These are phyloP conservation scores for Tetheella fluctuosa DNA, from an alignment of 2,888 invertebrate genomes.

Conservation along the genomic window DNA sequence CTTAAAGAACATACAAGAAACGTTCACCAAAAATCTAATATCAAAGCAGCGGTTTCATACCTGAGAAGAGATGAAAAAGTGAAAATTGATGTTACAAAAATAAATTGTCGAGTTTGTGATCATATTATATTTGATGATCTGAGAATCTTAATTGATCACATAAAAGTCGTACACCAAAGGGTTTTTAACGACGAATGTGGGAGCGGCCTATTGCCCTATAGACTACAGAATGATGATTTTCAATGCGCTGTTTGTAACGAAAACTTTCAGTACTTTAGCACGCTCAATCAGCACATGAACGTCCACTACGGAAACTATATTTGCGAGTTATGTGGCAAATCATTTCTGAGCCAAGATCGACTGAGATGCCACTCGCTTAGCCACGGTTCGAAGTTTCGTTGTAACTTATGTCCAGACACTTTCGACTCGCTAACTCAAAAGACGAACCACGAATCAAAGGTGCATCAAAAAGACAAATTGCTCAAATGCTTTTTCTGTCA, in stretches of 20 bases:
- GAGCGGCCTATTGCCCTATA: constrained; percentile 68
- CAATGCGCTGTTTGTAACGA: constrained; percentile 65
- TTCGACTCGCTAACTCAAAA: constrained; percentile 62
- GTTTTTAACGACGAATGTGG: constrained; percentile 53
- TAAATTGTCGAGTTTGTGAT: constrained; percentile 57
- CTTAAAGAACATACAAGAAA: constrained; percentile 69
- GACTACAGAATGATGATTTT: constrained; percentile 46
- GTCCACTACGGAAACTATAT: constrained; percentile 67
- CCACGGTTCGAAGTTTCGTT: constrained; percentile 63
- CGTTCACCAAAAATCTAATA: constrained; percentile 56
- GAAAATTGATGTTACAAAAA: constrained; percentile 65
- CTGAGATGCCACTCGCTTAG: constrained; percentile 60
- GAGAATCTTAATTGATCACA: constrained; percentile 51
- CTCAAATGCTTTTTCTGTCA: constrained; percentile 65
- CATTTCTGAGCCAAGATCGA: constrained; percentile 66
- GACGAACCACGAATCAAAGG: constrained; percentile 54
- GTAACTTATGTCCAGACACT: constrained; percentile 54
- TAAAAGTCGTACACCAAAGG: constrained; percentile 51
- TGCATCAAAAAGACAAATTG: constrained; percentile 56
- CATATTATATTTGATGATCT: constrained; percentile 40
- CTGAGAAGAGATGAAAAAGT: constrained; percentile 71
- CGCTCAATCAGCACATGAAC: constrained; percentile 77
- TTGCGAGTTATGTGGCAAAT: constrained; percentile 73
- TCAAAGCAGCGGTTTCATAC: constrained; percentile 66
- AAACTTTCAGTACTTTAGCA: constrained; percentile 68